These are phyloP conservation scores for Grantiella picta DNA, from an alignment of 2,113 vertebrate species.

Conservation along the genomic window DNA sequence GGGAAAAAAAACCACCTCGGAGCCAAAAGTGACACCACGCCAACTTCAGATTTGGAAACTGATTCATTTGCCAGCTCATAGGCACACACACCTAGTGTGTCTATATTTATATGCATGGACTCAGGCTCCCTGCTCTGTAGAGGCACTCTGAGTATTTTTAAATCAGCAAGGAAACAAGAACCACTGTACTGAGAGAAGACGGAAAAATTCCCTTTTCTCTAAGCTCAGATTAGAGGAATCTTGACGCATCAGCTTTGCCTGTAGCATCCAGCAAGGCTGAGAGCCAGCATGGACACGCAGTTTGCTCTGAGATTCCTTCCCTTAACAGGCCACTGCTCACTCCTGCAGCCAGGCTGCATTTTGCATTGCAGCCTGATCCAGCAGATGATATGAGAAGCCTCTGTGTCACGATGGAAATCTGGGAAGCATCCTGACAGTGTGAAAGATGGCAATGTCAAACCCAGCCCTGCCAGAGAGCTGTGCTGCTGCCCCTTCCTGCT, in stretches of 20 bases:
- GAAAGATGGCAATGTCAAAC: not conserved
- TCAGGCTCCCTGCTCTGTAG: not conserved
- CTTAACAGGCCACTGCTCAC: not conserved
- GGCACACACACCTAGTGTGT: not conserved
- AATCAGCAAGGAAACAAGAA: not conserved
- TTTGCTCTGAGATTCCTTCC: not conserved
- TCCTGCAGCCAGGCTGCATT: not conserved
- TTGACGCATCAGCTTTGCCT: not conserved
- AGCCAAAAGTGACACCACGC: not conserved
- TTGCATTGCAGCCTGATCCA: not conserved
- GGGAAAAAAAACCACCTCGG: not conserved
- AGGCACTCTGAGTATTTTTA: not conserved
- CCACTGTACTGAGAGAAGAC: not conserved
- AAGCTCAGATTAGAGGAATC: not conserved
- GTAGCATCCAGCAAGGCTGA: not conserved
- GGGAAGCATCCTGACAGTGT: not conserved
- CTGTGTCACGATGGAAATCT: not conserved
- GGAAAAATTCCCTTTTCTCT: not conserved
- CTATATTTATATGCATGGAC: not conserved
- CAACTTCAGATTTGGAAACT: constrained; percentile 10
- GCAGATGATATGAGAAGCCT: not conserved
- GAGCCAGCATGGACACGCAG: not conserved
- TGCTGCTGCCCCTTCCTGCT: not conserved
- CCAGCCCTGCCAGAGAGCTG: not conserved
- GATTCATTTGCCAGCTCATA: constrained; percentile 32